Conservation (phyloP, 2,113 vertebrate genomes). For the Calypte anna region DNA sequence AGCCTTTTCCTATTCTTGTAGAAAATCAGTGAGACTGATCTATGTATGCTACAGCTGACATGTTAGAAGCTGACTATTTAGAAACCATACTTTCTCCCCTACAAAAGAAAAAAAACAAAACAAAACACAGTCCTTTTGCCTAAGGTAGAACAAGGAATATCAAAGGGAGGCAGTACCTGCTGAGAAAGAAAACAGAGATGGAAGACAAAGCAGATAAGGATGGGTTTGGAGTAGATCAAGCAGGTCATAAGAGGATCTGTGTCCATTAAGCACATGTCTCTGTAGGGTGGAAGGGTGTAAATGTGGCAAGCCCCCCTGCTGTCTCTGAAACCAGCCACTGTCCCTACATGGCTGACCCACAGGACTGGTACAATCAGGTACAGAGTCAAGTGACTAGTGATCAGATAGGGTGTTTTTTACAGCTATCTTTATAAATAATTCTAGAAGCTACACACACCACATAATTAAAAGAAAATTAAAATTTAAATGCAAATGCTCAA, state of each 20-base stretch:
- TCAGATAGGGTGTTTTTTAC: rapidly evolving
- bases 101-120: not conserved
- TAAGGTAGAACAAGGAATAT: no score
- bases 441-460: not conserved
- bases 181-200: not conserved
- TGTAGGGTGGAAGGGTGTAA: not conserved
- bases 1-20: not conserved
- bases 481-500: not conserved
- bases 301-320: not conserved
- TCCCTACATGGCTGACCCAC: not conserved
- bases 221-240: not conserved
- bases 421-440: not conserved
- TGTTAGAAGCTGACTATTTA: not conserved
- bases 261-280: not conserved
- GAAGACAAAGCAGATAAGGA: not conserved
- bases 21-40: not conserved
- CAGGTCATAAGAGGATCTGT: not conserved
- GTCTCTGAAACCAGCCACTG: not conserved
- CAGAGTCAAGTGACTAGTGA: not conserved
- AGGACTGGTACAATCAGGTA: not conserved
- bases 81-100: not conserved
- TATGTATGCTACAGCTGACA: not conserved
- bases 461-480: not conserved
- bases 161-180: not conserved
- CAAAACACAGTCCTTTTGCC: no score